phyloP scores from a whole-genome alignment of 2,888 invertebrate species.

The Drosophila subquinaria region DNA sequence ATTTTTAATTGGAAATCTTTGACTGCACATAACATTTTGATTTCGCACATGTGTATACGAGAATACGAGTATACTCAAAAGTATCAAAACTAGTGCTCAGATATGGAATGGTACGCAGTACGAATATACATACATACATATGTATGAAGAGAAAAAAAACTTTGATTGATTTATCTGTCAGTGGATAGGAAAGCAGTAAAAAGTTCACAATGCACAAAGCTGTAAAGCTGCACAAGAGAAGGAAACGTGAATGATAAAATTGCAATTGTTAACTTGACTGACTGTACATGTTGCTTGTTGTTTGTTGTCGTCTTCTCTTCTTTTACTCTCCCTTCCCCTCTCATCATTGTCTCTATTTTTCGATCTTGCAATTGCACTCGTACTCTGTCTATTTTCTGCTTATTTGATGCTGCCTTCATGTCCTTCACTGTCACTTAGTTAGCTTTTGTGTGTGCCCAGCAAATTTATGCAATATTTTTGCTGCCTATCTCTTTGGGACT shows the following conservation, averaged over 20 bases:
- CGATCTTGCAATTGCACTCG: neutral
- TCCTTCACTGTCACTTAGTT: constrained; percentile 63
- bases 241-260: constrained; percentile 53
- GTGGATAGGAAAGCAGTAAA: constrained; percentile 54
- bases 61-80: neutral
- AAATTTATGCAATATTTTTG: constrained; percentile 65
- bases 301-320: neutral
- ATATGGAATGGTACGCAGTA: constrained; percentile 2
- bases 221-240: constrained; percentile 27
- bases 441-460: constrained; percentile 36
- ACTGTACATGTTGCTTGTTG: constrained; percentile 44
- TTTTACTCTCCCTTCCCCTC: neutral
- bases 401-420: constrained; percentile 52
- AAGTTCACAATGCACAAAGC: constrained; percentile 49
- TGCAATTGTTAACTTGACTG: constrained; percentile 77
- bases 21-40: constrained; percentile 52
- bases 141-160: constrained; percentile 18
- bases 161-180: constrained; percentile 79
- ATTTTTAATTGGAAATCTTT: constrained; percentile 79
- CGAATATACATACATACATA: constrained; percentile 4
- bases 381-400: constrained; percentile 41
- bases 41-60: constrained; percentile 11
- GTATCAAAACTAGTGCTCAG: constrained; percentile 7
- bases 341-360: neutral
- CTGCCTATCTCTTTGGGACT: constrained; percentile 9